Evolutionary conservation across 1,140 invertebrate species (phyloP), one percentile per base, ranked within the genome.

Genomic region (Papilio aristodemus): DNA sequence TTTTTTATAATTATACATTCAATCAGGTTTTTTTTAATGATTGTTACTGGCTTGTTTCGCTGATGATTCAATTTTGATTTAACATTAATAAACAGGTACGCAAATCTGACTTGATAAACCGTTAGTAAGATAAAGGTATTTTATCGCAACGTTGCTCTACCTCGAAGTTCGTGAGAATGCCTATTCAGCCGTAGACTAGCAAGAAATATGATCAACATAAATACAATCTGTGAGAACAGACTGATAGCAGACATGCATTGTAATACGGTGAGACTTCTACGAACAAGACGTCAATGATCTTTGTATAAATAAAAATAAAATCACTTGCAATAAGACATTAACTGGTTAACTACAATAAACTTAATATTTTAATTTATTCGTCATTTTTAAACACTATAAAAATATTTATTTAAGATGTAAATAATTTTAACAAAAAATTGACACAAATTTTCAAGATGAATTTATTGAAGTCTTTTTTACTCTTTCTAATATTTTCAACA

Each of bases 181-280:
- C 46, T 54, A 54, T 54, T 54, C 46, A 54, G 19, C 19, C 19
- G 46, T 19, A 50, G 17, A 50, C 17, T 54, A 54, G 46, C 19
- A 54, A 54, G 46, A 54, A 54, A 54, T 54, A 54, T 54, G 46
- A 54, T 54, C 46, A 54, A 22, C 46, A 54, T 54, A 54, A 54
- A 54, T 54, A 54, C n/a, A 7, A 43, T 22, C 46, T 54, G 46
- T 54, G 46, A 4, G 46, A 54, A 54, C 46, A 22, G 46, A 54
- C 2, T 54, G 46, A 54, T 54, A 54, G 17, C 9, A 54, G 22
- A 22, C 46, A 54, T 54, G 46, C 46, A 11, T 22, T 54, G 46
- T 54, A 11, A 54, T 54, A 19, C 46, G 46, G 19, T 25, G 46
- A 54, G 22, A 54, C 17, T 25, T 50, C 6, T 22, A 54, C 46